Evolutionary conservation across 1,140 invertebrate genomes (phyloP).

Genomic region (Megalopta genalis): DNA sequence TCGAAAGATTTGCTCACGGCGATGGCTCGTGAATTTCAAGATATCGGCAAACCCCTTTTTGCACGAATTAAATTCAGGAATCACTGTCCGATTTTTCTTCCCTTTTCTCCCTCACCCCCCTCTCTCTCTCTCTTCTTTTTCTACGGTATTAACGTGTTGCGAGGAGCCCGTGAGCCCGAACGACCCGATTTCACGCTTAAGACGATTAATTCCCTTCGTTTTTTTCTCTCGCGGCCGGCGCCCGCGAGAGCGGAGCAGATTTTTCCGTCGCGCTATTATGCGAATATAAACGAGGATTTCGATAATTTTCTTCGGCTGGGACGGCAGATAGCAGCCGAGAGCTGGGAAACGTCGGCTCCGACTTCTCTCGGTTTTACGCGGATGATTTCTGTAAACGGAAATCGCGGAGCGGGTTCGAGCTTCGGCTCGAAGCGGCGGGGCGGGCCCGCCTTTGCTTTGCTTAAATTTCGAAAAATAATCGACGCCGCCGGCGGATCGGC

Average conservation of each 20-base stretch:
- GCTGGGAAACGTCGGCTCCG: background rate
- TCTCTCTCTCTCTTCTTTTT: background rate
- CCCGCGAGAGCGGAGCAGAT: background rate
- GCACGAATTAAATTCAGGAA: slow-evolving; percentile 43
- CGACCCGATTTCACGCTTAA: slow-evolving; percentile 5
- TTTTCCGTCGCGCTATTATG: background rate
- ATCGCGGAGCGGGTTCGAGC: no score
- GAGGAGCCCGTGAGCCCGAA: background rate
- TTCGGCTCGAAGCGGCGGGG: no score
- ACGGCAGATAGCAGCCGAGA: background rate
- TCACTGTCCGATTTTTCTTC: slow-evolving; percentile 14
- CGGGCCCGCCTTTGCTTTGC: background rate
- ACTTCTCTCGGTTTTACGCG: no score
- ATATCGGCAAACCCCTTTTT: slow-evolving; percentile 29
- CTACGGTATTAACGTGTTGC: background rate
- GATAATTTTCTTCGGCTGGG: slow-evolving; percentile 3
- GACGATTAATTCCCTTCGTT: slow-evolving; percentile 20
- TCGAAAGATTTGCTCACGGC: slow-evolving; percentile 43
- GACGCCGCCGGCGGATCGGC: background rate
- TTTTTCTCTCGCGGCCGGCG: background rate
- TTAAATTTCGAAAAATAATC: background rate
- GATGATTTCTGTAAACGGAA: background rate
- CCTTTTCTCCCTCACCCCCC: no score
- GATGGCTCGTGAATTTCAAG: slow-evolving; percentile 42
- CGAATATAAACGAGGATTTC: slow-evolving; percentile 1